Evolutionary conservation across 2,797 vertebrate genomes (phyloP).

Genomic region (Enoplosus armatus): DNA sequence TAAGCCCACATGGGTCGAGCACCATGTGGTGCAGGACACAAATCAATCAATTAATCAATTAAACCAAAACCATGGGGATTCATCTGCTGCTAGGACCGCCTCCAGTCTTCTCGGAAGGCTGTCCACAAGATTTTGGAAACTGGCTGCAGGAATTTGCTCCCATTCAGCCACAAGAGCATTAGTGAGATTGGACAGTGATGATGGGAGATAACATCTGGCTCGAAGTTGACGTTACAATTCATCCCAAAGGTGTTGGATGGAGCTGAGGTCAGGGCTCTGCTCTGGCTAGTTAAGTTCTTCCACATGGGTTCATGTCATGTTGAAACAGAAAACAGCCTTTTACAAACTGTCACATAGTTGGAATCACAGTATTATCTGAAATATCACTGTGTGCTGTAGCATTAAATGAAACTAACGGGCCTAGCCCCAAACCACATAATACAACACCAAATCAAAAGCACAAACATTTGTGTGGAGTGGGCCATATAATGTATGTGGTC

Average conservation of each 20-base stretch:
- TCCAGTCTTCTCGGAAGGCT: background rate
- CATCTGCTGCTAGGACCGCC: slow-evolving; percentile 28
- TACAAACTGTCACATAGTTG: background rate
- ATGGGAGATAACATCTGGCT: background rate
- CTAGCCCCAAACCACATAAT: slow-evolving; percentile 13
- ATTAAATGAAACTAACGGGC: slow-evolving; percentile 6
- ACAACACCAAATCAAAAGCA: background rate
- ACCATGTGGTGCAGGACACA: slow-evolving; percentile 30
- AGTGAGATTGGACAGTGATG: slow-evolving; percentile 2
- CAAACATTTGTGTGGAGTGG: background rate
- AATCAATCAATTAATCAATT: slow-evolving; percentile 59
- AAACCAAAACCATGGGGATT: slow-evolving; percentile 37
- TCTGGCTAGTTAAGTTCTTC: background rate
- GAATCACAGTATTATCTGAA: slow-evolving; percentile 12
- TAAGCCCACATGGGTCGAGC: slow-evolving; percentile 21
- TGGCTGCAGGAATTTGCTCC: slow-evolving; percentile 21
- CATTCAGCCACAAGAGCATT: slow-evolving; percentile 9
- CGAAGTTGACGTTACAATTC: slow-evolving; percentile 19
- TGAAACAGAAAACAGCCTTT: background rate
- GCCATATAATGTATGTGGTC: background rate
- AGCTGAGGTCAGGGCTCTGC: background rate
- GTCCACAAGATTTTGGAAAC: slow-evolving; percentile 19
- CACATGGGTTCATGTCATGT: background rate
- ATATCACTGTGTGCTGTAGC: background rate
- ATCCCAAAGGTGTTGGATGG: slow-evolving; percentile 14